Base-by-base conservation (phyloP, 2,797 vertebrate species). In the Acrossocheilus fasciatus region DNA sequence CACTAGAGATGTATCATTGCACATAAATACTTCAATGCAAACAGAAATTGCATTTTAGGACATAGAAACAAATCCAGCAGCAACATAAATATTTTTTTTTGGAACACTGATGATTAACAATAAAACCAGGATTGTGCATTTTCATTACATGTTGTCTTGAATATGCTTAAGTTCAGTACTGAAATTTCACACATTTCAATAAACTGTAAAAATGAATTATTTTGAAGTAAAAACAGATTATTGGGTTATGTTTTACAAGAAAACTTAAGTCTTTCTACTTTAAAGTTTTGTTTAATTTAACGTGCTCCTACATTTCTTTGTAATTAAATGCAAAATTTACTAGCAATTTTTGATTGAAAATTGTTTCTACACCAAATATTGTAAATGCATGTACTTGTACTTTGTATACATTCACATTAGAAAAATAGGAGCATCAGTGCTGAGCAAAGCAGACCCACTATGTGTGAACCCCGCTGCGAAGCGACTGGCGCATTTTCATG, bases 401-500 rank as follows among this genome's bases (percentile, higher is more conserved):
- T 43, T 81, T 82, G 80, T 87, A 64, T 72, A 70, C 26, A 41
- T 64, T 74, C 76, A 69, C 85, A 34, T 76, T 39, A 70, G 80
- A 73, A 54, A 77, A 77, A 85, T 36, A 30, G 54, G 15, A 57
- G 73, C 23, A 82, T 75, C 76, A 81, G 43, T 73, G 78, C 84
- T 83, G 88, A 85, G 72, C 64, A 68, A 91, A 92, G 93, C 90
- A 57, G 91, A 94, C 92, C 43, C 62, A 12, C 92, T 92, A 92
- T 93, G 86, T 80, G 92, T 93, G 94, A 95, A 94, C 94, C 92
- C 90, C 80, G 83, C 89, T 94, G 92, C 88, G 92, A 94, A 91
- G 89, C 91, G 91, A 95, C 94, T 93, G 92, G 88, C 6, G 92
- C 94, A 95, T 96, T 96, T 96, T 96, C 95, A 96, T 95, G 95